Conservation (phyloP, 2,797 vertebrate genomes). For the Pampus argenteus region DNA sequence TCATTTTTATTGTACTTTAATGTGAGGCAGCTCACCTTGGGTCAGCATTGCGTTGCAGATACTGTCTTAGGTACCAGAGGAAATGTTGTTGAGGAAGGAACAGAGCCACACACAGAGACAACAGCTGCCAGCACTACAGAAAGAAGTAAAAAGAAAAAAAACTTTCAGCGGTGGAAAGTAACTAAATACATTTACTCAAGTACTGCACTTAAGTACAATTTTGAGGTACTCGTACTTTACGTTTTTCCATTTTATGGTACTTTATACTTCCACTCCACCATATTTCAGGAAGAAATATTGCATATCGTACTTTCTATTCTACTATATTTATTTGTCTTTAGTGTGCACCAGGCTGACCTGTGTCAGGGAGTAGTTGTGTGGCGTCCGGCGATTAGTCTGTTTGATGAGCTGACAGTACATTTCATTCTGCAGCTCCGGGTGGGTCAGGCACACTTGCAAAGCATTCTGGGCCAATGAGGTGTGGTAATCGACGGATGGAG, state of each 20-base stretch:
- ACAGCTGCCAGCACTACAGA: conserved; percentile 94
- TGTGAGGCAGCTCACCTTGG: conserved; percentile 84
- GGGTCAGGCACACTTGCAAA: conserved; percentile 94
- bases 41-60: conserved; percentile 91
- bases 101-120: conserved; percentile 94
- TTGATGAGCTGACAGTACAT: conserved; percentile 96
- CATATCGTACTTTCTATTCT: too few species aligned
- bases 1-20: neutral
- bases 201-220: too few species aligned
- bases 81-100: conserved; percentile 97
- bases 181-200: too few species aligned
- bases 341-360: conserved; percentile 84
- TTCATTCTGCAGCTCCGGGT: conserved; percentile 95
- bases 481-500: conserved; percentile 94
- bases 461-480: conserved; percentile 95
- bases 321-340: too few species aligned
- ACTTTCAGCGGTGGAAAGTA: too few species aligned
- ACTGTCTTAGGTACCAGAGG: conserved; percentile 94
- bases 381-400: conserved; percentile 89
- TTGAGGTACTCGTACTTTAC: too few species aligned
- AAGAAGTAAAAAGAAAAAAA: conserved; percentile 7
- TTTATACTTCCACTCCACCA: too few species aligned
- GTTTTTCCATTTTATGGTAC: too few species aligned
- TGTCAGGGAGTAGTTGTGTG: conserved; percentile 90
- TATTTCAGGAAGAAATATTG: too few species aligned